Percentiles rank a stretch among this genome's conserved stretches.
Evolutionary conservation across 2,113 vertebrate species (phyloP).

Genomic region (Labeo catla): DNA sequence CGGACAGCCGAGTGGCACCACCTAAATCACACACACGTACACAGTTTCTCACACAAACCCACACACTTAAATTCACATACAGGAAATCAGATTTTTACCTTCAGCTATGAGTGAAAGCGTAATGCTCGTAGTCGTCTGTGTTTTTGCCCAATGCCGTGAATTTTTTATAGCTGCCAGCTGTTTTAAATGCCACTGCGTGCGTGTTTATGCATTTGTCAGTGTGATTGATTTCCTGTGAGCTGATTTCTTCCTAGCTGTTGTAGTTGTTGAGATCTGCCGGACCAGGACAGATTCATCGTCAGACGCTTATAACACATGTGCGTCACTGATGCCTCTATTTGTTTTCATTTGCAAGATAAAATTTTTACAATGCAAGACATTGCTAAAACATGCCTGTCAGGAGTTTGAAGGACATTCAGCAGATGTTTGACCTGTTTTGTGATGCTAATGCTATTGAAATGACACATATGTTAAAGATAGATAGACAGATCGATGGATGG

Average conservation of each 20-base stretch:
- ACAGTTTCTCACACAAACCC: background rate
- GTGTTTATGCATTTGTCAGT: slow-evolving; percentile 11
- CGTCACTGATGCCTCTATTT: background rate
- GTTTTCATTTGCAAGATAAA: background rate
- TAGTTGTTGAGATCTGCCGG: background rate
- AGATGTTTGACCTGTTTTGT: background rate
- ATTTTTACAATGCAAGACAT: background rate
- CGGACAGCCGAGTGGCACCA: slow-evolving; percentile 51
- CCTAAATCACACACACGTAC: slow-evolving; percentile 45
- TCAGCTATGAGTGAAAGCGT: background rate
- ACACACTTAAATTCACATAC: background rate
- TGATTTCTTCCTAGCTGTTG: slow-evolving; percentile 1
- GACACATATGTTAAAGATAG: background rate
- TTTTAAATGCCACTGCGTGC: slow-evolving; percentile 19
- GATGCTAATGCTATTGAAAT: background rate
- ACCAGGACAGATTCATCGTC: background rate
- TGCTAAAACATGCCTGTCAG: background rate
- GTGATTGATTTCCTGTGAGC: slow-evolving; percentile 36
- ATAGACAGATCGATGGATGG: too few relatives aligned
- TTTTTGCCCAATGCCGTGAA: background rate
- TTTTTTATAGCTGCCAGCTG: slow-evolving; percentile 27
- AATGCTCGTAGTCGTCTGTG: background rate
- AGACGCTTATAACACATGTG: background rate
- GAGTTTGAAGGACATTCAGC: background rate
- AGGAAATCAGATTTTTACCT: background rate